phyloP scores from a whole-genome alignment of 1,140 invertebrate genomes.

The Pseudomyrmex pallidus region DNA sequence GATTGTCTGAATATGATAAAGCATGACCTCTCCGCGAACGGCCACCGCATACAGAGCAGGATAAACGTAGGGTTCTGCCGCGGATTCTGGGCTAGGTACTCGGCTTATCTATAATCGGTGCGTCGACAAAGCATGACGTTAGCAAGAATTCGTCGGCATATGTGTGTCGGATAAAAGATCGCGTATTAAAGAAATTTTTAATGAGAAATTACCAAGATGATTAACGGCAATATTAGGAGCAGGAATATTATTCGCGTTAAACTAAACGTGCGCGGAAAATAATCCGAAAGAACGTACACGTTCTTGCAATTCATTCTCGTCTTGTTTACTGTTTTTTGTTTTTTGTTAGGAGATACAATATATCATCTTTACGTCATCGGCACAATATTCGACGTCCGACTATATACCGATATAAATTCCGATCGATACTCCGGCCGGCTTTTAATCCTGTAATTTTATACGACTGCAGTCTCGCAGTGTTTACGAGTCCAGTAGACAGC shows the following conservation, averaged over 20 bases:
- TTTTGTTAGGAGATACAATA: not conserved
- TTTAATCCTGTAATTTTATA: constrained; percentile 63
- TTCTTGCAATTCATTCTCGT: constrained; percentile 5
- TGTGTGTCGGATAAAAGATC: not conserved
- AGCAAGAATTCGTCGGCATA: constrained; percentile 30
- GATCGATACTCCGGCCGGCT: constrained; percentile 40
- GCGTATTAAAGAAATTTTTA: constrained; percentile 18
- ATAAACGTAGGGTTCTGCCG: constrained; percentile 38
- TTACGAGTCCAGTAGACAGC: constrained; percentile 60
- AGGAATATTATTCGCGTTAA: not conserved
- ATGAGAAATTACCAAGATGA: not conserved
- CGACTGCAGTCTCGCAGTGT: constrained; percentile 55
- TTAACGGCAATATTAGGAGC: not conserved
- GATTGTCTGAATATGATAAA: constrained; percentile 64
- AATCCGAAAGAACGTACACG: not conserved
- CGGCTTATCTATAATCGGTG: constrained; percentile 60
- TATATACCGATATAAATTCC: constrained; percentile 57
- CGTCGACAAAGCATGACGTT: constrained; percentile 43
- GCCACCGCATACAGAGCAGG: constrained; percentile 50
- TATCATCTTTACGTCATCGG: constrained; percentile 1
- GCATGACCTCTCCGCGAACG: constrained; percentile 43
- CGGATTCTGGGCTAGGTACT: constrained; percentile 38
- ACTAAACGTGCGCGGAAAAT: not conserved
- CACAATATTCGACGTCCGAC: not conserved
- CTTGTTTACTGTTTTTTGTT: not conserved